Conservation (phyloP, 2,888 invertebrate species). For the Tholera decimalis region DNA sequence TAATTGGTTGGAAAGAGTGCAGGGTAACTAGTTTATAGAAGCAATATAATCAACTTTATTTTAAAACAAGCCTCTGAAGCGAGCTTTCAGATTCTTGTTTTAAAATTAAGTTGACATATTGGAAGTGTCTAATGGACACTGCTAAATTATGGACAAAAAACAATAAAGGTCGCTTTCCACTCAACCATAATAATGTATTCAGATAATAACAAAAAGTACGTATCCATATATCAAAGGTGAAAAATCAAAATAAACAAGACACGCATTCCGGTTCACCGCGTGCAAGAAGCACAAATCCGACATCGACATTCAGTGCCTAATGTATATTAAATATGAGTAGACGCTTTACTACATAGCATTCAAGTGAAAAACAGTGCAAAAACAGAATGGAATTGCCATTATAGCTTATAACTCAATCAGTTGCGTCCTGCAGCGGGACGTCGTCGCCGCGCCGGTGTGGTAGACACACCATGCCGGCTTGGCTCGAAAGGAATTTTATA, state of each 20-base stretch:
- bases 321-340: conserved; percentile 88
- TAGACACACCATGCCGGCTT: conserved; percentile 36
- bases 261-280: conserved; percentile 79
- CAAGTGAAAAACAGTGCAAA: conserved; percentile 88
- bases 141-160: conserved; percentile 17
- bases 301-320: conserved; percentile 82
- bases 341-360: conserved; percentile 77
- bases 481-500: conserved; percentile 87
- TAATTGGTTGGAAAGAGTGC: not conserved
- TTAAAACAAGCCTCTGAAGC: not conserved
- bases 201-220: conserved; percentile 80
- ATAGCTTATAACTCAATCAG: conserved; percentile 91
- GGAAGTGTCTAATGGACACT: not conserved
- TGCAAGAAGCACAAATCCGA: conserved; percentile 84
- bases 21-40: not conserved
- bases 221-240: conserved; percentile 88
- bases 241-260: conserved; percentile 89
- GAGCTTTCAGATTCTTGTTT: too few relatives aligned
- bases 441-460: conserved; percentile 40
- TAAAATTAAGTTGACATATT: too few relatives aligned
- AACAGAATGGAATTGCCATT: conserved; percentile 88
- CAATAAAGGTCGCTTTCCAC: conserved; percentile 10
- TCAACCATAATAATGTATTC: conserved; percentile 38
- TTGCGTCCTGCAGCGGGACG: conserved; percentile 71
- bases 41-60: not conserved